These are phyloP conservation scores for Carollia perspicillata DNA, from an alignment of 2,113 vertebrate genomes.

Conservation along the genomic window DNA sequence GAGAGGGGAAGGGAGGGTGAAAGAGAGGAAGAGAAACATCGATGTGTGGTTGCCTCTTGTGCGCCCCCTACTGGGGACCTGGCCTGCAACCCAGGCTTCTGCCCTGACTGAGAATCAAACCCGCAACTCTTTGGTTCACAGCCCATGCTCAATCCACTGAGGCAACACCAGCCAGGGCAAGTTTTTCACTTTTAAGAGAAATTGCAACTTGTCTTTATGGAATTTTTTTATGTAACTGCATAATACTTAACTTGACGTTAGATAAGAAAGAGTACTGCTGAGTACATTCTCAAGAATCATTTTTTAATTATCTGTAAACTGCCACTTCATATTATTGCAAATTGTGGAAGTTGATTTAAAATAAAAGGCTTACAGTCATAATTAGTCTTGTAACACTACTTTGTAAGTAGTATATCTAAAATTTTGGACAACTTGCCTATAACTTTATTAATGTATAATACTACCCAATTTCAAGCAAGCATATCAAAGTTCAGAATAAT, in stretches of 20 bases:
- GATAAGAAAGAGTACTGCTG: not conserved
- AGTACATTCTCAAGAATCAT: constrained; percentile 27
- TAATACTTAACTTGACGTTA: not conserved
- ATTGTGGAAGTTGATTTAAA: constrained; percentile 19
- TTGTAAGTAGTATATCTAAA: constrained; percentile 3
- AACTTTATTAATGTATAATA: constrained; percentile 41
- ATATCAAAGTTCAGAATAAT: not conserved
- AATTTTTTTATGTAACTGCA: not conserved
- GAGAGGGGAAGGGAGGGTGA: too few species aligned
- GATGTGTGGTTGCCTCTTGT: too few species aligned
- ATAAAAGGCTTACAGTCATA: not conserved
- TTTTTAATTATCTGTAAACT: constrained; percentile 13
- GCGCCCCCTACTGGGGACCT: too few species aligned
- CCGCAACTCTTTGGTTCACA: too few species aligned
- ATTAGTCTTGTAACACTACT: not conserved
- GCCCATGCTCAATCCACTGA: too few species aligned
- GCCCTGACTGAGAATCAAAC: too few species aligned
- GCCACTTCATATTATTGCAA: not conserved
- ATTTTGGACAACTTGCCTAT: not conserved
- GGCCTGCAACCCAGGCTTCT: too few species aligned
- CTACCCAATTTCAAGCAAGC: not conserved
- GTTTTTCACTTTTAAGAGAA: constrained; percentile 31
- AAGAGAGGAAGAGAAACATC: too few species aligned
- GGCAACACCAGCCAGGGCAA: not conserved
- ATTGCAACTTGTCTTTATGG: not conserved